A percentile compares a stretch with the other conserved stretches of the same genome.
Conservation (phyloP, 2,888 invertebrate genomes). For the Sepioteuthis lessoniana region DNA sequence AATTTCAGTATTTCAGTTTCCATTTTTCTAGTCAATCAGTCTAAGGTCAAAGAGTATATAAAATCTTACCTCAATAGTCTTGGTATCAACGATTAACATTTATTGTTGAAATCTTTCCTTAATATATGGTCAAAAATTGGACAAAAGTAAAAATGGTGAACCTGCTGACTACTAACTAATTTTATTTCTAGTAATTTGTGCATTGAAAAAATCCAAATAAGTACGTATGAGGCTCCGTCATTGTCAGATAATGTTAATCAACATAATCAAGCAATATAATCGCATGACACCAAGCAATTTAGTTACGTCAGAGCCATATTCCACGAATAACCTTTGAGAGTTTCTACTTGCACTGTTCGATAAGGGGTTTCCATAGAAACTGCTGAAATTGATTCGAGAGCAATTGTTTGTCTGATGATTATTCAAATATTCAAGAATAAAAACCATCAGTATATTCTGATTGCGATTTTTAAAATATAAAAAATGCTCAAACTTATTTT, state of each 20-base stretch:
- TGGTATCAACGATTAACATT: too few relatives aligned
- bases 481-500: too few relatives aligned
- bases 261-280: slow-evolving; percentile 20
- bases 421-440: neutral
- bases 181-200: neutral
- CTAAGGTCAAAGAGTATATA: too few relatives aligned
- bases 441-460: neutral
- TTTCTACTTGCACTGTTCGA: neutral
- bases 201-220: neutral
- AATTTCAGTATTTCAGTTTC: too few relatives aligned
- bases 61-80: too few relatives aligned
- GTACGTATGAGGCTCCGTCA: neutral
- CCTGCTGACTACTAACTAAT: neutral
- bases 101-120: neutral
- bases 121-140: neutral
- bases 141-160: neutral
- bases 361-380: neutral
- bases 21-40: too few relatives aligned
- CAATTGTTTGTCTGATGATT: neutral
- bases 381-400: neutral
- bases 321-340: neutral
- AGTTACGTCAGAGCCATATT: neutral
- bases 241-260: neutral
- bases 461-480: too few relatives aligned
- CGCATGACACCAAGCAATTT: slow-evolving; percentile 20